phyloP scores from a whole-genome alignment of 2,888 invertebrate genomes.

The Coenonympha arcania region DNA sequence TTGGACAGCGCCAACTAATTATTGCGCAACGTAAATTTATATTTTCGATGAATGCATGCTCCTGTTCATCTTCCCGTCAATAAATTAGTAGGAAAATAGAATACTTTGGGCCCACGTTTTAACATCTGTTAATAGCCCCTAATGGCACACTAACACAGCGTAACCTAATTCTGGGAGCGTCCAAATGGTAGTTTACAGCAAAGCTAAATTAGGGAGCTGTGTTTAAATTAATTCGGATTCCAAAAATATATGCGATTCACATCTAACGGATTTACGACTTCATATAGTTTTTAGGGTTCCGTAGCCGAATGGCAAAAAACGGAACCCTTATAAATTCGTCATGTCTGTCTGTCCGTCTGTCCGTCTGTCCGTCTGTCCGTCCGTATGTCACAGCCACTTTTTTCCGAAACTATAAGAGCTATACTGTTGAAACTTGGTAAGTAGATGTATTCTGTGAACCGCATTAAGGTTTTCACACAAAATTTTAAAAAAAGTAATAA shows the following conservation, averaged over 20 bases:
- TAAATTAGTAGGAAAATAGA: constrained; percentile 40
- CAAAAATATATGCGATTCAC: constrained; percentile 10
- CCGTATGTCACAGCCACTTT: too few species aligned
- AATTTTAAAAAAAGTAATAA: too few species aligned
- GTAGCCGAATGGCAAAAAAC: too few species aligned
- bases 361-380: too few species aligned
- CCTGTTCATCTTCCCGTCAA: constrained; percentile 29
- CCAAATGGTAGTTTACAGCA: constrained; percentile 34
- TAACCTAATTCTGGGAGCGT: constrained; percentile 51
- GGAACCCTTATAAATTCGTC: too few species aligned
- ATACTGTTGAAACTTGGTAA: too few species aligned
- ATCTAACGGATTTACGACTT: constrained; percentile 11
- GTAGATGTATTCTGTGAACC: too few species aligned
- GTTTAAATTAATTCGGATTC: constrained; percentile 18
- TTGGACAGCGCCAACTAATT: too few species aligned
- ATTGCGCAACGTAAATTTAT: neutral
- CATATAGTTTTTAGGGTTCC: too few species aligned
- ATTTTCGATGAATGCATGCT: constrained; percentile 7
- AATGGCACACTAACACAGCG: constrained; percentile 45
- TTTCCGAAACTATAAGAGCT: too few species aligned
- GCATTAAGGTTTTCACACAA: too few species aligned
- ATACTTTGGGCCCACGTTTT: constrained; percentile 53
- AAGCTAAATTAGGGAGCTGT: constrained; percentile 15
- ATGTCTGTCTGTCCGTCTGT: too few species aligned
- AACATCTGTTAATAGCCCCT: constrained; percentile 61